Evolutionary conservation across 2,888 invertebrate species (phyloP).

Genomic region (Polylopha cassiicola): DNA sequence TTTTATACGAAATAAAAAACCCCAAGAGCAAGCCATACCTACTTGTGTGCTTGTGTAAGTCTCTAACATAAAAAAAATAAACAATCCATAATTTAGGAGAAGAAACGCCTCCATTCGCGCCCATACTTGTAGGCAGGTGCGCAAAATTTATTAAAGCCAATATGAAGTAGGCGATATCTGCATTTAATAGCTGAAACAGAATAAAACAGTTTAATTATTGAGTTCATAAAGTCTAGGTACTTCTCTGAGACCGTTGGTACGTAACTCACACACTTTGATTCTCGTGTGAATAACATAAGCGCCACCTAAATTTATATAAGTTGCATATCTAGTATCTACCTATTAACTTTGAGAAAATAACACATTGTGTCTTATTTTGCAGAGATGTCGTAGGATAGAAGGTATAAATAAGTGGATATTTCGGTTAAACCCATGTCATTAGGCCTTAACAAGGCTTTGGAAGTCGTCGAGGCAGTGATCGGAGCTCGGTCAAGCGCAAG

Average conservation of each 20-base stretch:
- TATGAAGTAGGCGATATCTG: slow-evolving; percentile 41
- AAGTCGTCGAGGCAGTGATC: slow-evolving; percentile 62
- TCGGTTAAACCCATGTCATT: slow-evolving; percentile 62
- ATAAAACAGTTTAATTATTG: slow-evolving; percentile 19
- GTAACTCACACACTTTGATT: too few species aligned
- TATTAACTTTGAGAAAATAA: slow-evolving; percentile 13
- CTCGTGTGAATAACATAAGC: slow-evolving; percentile 6
- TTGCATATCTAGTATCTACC: slow-evolving; percentile 16
- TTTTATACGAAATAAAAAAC: slow-evolving; percentile 18
- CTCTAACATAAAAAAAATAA: slow-evolving; percentile 33
- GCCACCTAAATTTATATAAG: slow-evolving; percentile 16
- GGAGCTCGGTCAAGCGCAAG: slow-evolving; percentile 70
- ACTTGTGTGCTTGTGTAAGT: slow-evolving; percentile 16
- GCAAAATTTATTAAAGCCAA: slow-evolving; percentile 44
- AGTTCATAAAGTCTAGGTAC: slow-evolving; percentile 15
- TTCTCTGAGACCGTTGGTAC: background rate
- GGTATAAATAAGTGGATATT: slow-evolving; percentile 55
- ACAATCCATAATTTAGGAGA: slow-evolving; percentile 43
- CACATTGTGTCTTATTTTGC: slow-evolving; percentile 24
- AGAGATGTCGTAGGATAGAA: slow-evolving; percentile 39
- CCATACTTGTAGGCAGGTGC: too few species aligned
- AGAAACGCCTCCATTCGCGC: slow-evolving; percentile 47
- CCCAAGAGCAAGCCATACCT: slow-evolving; percentile 3
- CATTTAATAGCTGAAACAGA: slow-evolving; percentile 39
- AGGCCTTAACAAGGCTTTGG: slow-evolving; percentile 68